These are phyloP conservation scores for Holacanthus passer DNA, from an alignment of 2,113 vertebrate species.

Conservation along the genomic window DNA sequence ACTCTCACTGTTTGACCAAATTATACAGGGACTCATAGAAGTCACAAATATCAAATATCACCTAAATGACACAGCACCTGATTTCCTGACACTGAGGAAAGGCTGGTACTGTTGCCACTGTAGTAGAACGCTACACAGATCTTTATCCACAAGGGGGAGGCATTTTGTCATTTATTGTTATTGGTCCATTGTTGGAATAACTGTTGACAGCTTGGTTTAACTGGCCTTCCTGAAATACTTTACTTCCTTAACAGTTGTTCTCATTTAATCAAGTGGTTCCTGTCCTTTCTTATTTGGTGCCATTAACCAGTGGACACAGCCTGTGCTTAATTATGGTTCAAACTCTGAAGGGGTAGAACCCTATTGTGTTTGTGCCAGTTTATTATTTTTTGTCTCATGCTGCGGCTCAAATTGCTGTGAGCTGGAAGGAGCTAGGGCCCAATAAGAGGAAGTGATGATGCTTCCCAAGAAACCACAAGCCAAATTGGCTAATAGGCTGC, in stretches of 20 bases:
- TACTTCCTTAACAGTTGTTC: neutral
- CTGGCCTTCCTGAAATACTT: neutral
- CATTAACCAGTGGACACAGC: neutral
- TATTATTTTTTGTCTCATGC: too few species aligned
- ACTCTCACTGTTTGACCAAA: too few species aligned
- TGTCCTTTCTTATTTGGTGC: neutral
- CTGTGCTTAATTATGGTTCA: neutral
- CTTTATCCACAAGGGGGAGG: slow-evolving; percentile 5
- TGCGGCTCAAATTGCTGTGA: too few species aligned
- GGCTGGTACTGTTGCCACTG: neutral
- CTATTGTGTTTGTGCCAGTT: too few species aligned
- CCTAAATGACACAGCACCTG: neutral
- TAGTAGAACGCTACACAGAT: neutral
- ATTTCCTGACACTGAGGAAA: neutral
- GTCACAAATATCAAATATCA: too few species aligned
- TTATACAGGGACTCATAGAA: too few species aligned
- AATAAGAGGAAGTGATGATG: too few species aligned
- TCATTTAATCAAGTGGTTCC: neutral
- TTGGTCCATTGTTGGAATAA: neutral
- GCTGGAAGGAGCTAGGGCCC: too few species aligned
- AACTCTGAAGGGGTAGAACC: too few species aligned
- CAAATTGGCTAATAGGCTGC: too few species aligned
- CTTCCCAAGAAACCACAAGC: too few species aligned
- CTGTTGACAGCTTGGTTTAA: neutral
- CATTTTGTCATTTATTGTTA: neutral